Conservation (phyloP, 2,113 vertebrate genomes). For the Nansenia antarctica region DNA sequence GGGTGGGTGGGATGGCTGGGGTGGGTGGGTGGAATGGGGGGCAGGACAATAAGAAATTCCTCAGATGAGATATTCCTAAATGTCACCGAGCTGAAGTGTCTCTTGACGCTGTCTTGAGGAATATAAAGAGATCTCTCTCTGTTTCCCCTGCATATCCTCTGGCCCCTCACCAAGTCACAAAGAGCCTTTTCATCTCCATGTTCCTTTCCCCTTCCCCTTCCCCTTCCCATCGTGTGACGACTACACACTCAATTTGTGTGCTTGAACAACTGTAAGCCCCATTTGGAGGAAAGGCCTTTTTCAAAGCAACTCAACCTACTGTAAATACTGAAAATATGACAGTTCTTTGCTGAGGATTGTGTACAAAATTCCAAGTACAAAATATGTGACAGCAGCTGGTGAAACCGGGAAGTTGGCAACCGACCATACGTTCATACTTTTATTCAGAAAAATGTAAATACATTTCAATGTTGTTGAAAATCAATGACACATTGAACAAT, state of each 20-base stretch:
- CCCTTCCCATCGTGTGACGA: neutral
- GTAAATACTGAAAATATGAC: neutral
- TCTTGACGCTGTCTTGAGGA: slow-evolving; percentile 35
- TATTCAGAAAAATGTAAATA: too few species aligned
- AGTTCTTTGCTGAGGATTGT: too few species aligned
- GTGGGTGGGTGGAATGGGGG: too few species aligned
- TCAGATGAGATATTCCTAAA: slow-evolving; percentile 75
- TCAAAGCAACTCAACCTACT: neutral
- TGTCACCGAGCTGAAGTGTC: slow-evolving; percentile 65
- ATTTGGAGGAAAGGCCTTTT: neutral
- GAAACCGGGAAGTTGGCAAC: too few species aligned
- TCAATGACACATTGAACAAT: too few species aligned
- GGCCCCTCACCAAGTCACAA: slow-evolving; percentile 31
- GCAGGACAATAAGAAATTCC: slow-evolving; percentile 61
- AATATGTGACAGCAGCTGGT: neutral
- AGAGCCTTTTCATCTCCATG: slow-evolving; percentile 32
- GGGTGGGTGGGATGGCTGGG: too few species aligned
- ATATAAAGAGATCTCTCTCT: slow-evolving; percentile 43
- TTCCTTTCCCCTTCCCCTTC: neutral
- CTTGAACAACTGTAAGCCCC: neutral
- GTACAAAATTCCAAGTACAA: neutral
- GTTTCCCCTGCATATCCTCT: slow-evolving; percentile 17
- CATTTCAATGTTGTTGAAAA: too few species aligned
- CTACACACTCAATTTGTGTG: neutral
- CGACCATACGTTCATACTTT: too few species aligned